Base-by-base conservation (phyloP, 2,888 invertebrate genomes). In the Dasypolia templi region DNA sequence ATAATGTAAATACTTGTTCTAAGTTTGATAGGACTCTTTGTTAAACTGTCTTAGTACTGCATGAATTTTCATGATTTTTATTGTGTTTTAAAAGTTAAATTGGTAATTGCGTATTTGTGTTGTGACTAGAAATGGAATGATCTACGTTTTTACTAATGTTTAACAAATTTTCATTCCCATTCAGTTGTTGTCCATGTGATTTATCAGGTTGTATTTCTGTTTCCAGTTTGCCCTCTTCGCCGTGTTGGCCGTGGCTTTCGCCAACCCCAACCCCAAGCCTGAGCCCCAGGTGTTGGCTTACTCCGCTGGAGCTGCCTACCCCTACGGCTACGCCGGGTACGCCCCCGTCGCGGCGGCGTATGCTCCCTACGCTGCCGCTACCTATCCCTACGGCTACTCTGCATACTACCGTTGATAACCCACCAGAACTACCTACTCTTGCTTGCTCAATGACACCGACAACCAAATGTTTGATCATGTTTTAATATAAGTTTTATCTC, bases 161-260 rank as follows among this genome's bases (percentile, higher is more conserved):
- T 66, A 22, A 22, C 14, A 26, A 22, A 56, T 9, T 66, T 66
- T 1, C 1, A 12, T 14, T 14, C 7, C 12, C 0, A 67, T 59
- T 44, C 9, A 44, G 29, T 32, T 19, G 17, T 7, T 44, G 19
- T 58, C n/a, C n/a, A n/a, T n/a, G n/a, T n/a, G n/a, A n/a, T n/a
- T n/a, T n/a, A n/a, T n/a, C n/a, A n/a, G n/a, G n/a, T n/a, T n/a
- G n/a, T 66, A 58, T 75, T 75, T 72, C 66, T 84, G 64, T 82
- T 90, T 87, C 89, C 93, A 97, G 97, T 93, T 97, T 89, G 92
- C 96, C 72, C 88, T 97, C 89, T 93, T 97, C 90, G 97, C 97
- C 83, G 88, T 97, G 82, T 88, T 97, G 95, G 97, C 97, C 68
- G 93, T 96, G 87, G 97, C 96, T 67, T 95, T 96, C 88, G 97